Base-by-base conservation (phyloP, 2,113 vertebrate species). In the Sterrhoptilus dennistouni region DNA sequence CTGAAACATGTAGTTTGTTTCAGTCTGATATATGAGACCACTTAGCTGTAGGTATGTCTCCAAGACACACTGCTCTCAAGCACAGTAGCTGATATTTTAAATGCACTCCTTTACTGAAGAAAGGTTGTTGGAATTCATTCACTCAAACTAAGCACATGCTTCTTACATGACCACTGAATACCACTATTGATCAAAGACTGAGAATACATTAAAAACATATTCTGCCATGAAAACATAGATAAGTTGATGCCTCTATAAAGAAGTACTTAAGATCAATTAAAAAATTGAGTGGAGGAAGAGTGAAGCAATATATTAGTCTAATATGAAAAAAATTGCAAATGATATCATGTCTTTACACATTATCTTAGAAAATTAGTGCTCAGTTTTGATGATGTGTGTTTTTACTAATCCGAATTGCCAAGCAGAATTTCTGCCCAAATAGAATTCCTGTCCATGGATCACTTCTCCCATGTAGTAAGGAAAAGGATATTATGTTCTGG, bases 321-420 rank as follows among this genome's bases (percentile, higher is more conserved):
- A 65, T 22, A 31, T 1, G 1, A 29, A 45, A 74, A 79, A 80
- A 57, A 45, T 18, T 2, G 5, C 17, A 70, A 79, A 63, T 11
- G 0, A 29, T 45, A 68, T 0, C 6, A 59, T 5, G 1, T 28
- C 11, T 63, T 82, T 66, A 9, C 8, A 22, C 5, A 12, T 50
- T 47, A 28, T 35, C 11, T 76, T 71, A 23, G 36, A 90, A 69
- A 72, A 69, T 20, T 29, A 38, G 8, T 25, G 8, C 14, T 80
- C 9, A 45, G 0, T 36, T 78, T 11, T 60, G 28, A 29, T 45
- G 24, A 36, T 40, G 8, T 8, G 2, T 50, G 22, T 24, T 87
- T 59, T 29, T 61, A 47, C 2, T 56, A 65, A 69, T 22, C 11
- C 0, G 0, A 50, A 31, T 8, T 56, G 8, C 4, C 50, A 74